phyloP scores from a whole-genome alignment of 2,797 vertebrate species.

The Crypturellus tataupa region DNA sequence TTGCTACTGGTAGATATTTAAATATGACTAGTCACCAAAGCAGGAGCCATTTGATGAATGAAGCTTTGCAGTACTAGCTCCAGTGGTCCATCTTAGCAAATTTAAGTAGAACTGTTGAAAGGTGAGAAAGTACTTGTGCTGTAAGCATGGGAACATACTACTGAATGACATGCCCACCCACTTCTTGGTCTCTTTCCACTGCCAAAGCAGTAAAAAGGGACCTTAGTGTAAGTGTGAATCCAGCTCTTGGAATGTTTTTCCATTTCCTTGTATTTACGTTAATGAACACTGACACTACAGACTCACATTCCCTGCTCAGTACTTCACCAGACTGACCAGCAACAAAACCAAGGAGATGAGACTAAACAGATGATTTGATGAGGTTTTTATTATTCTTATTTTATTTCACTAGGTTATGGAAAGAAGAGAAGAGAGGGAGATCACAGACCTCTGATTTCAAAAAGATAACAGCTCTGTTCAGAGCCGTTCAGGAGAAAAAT shows the following conservation, averaged over 20 bases:
- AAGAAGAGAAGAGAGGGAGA: constrained; percentile 4
- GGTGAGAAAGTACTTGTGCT: constrained; percentile 37
- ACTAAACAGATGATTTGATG: constrained; percentile 63
- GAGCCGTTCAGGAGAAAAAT: not conserved
- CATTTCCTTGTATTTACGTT: constrained; percentile 57
- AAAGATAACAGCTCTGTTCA: not conserved
- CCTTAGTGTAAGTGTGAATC: constrained; percentile 59
- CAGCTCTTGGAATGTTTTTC: constrained; percentile 67
- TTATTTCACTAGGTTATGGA: constrained; percentile 19
- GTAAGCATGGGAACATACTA: constrained; percentile 54
- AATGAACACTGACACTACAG: constrained; percentile 62
- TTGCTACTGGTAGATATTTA: constrained; percentile 10
- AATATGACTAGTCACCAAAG: not conserved
- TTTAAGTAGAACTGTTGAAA: constrained; percentile 50
- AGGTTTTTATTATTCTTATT: constrained; percentile 12
- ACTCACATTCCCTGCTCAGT: constrained; percentile 62
- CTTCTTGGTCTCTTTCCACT: constrained; percentile 40
- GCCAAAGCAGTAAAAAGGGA: constrained; percentile 67
- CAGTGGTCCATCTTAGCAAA: not conserved
- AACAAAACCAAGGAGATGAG: constrained; percentile 75
- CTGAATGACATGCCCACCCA: constrained; percentile 66
- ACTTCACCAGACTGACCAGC: constrained; percentile 65
- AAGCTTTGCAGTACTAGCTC: constrained; percentile 21
- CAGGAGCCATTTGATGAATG: constrained; percentile 40
- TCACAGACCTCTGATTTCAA: constrained; percentile 12